phyloP scores from a whole-genome alignment of 2,113 vertebrate species.

The Phoxinus phoxinus region DNA sequence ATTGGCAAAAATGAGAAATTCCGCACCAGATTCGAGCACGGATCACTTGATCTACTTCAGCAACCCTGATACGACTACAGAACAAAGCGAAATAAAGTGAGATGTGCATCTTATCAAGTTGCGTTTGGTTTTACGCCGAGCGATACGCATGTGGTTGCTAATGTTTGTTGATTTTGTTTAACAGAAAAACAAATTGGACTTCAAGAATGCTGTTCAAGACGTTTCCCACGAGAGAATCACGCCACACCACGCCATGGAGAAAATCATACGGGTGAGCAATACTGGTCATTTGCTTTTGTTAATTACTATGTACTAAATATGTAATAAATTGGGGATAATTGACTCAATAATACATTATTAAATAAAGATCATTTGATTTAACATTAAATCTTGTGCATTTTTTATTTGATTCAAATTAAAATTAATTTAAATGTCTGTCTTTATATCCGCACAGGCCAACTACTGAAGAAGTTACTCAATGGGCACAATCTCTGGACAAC shows the following conservation, averaged over 20 bases:
- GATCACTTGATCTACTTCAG: constrained; percentile 50
- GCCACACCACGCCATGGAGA: not conserved
- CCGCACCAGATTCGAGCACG: constrained; percentile 48
- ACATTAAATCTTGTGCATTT: not conserved
- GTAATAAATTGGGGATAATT: not conserved
- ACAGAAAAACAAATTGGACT: constrained; percentile 71
- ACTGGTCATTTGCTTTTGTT: not conserved
- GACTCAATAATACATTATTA: not conserved
- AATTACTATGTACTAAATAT: not conserved
- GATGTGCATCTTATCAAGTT: constrained; percentile 18
- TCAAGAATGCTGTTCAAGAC: constrained; percentile 67
- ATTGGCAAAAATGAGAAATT: constrained; percentile 61
- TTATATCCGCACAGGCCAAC: constrained; percentile 77
- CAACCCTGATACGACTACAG: constrained; percentile 48
- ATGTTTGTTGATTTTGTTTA: not conserved
- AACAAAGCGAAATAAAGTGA: constrained; percentile 63
- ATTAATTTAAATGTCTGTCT: not conserved
- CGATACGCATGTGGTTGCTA: not conserved
- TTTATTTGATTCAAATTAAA: not conserved
- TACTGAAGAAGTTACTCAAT: constrained; percentile 84
- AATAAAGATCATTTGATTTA: not conserved
- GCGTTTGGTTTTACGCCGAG: not conserved
- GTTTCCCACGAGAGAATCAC: constrained; percentile 39
- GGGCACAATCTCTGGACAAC: constrained; percentile 89
- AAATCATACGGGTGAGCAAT: constrained; percentile 63